Evolutionary conservation across 1,140 invertebrate species (phyloP), one percentile per base, ranked within the genome.

Genomic region (Conopomorpha cramerella): DNA sequence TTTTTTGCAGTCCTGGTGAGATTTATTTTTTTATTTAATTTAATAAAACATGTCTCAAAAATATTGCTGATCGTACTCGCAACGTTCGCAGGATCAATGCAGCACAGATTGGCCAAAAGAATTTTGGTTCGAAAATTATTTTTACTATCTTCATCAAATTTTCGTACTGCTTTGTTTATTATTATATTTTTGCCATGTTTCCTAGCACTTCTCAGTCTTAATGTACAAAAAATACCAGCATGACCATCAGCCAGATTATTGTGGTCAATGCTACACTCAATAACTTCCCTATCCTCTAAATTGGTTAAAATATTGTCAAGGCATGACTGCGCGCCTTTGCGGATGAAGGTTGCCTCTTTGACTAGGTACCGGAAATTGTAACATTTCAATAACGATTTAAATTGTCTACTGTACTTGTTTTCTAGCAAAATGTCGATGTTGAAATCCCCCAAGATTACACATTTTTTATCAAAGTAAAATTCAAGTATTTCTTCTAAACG

Each of bases 1-100:
- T 34, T 11, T 17, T 12, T 25, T 3, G 15, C 16, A 1, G 15
- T 2, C n/a, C 34, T 43, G 2, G 19, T 25, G 8, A 30, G 15
- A 10, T 23, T 37, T n/a, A 37, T 17, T 25, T 30, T 37, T 3
- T 6, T 7, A 8, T 26, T 33, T 30, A 17, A 28, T 28, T 30
- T 32, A 6, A 18, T 27, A 42, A 33, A 34, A 23, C 33, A 26
- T 3, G 6, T 27, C 2, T 3, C 16, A 27, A 25, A 41, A 4
- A 13, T 36, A 16, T 36, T 11, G 8, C 23, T 14, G 25, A 41
- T 36, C 10, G 16, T 33, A 10, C 23, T 14, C 7, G 29, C 19
- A 33, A 36, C 32, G 0, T n/a, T 19, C 18, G 29, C 15, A 3
- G 34, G 8, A 15, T n/a, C 34, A 7, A 27, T 4, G 8, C 10